Conservation (phyloP, 2,888 invertebrate genomes). For the Incurvaria masculella region DNA sequence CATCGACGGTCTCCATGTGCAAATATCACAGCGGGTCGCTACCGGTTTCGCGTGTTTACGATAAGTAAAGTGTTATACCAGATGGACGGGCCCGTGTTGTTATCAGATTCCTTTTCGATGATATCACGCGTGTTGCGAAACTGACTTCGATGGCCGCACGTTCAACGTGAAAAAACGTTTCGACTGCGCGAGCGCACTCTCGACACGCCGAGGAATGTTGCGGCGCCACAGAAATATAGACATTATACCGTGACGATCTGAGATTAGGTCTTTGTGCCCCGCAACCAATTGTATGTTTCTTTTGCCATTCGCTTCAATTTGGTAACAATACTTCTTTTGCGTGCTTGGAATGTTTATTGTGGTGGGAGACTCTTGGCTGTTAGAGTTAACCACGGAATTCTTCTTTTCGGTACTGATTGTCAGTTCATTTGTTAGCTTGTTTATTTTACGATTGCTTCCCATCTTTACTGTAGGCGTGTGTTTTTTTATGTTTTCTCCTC, state of each 20-base stretch:
- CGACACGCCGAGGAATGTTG: not conserved
- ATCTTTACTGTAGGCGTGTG: no score
- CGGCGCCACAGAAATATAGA: not conserved
- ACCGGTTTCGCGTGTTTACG: not conserved
- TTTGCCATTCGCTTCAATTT: not conserved
- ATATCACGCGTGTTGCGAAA: not conserved
- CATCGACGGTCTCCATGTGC: no score
- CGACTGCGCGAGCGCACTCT: not conserved
- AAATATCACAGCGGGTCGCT: no score
- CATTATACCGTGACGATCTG: not conserved
- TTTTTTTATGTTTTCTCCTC: no score
- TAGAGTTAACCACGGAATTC: no score
- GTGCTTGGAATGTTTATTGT: no score
- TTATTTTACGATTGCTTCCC: no score
- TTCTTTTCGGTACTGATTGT: no score
- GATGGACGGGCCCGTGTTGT: not conserved
- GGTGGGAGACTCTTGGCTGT: no score
- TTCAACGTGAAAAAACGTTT: not conserved
- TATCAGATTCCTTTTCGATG: not conserved
- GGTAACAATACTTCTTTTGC: no score
- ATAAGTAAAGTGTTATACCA: not conserved
- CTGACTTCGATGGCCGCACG: not conserved
- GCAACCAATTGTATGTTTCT: not conserved
- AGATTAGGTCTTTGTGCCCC: not conserved
- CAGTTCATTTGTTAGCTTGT: no score